Percentiles rank a stretch among this genome's conserved stretches.
Evolutionary conservation across 2,113 vertebrate genomes (phyloP).

Genomic region (Clarias gariepinus): DNA sequence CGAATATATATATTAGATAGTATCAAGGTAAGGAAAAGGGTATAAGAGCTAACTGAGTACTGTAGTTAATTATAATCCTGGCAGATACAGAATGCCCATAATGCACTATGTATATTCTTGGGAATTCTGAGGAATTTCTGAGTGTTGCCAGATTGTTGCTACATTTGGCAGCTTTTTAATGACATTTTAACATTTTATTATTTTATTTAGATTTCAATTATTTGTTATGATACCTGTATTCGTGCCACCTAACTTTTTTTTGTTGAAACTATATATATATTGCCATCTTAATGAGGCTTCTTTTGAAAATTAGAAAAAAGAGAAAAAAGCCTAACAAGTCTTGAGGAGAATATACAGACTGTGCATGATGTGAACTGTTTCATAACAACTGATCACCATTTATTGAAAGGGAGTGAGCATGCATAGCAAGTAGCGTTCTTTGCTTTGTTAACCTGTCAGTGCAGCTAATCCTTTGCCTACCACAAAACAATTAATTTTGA

Average conservation of each 20-base stretch:
- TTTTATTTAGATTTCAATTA: not conserved
- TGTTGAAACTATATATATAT: too few species aligned
- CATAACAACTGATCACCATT: too few species aligned
- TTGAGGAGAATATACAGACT: too few species aligned
- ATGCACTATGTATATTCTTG: not conserved
- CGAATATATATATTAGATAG: too few species aligned
- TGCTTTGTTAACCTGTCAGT: not conserved
- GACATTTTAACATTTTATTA: not conserved
- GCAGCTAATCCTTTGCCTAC: not conserved
- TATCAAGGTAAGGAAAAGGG: too few species aligned
- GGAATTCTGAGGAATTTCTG: not conserved
- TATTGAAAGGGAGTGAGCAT: not conserved
- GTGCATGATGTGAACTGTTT: too few species aligned
- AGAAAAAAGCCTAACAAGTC: too few species aligned
- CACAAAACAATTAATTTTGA: not conserved
- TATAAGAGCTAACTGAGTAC: too few species aligned
- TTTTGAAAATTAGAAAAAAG: too few species aligned
- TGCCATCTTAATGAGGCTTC: too few species aligned
- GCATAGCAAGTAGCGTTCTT: not conserved
- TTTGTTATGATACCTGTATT: too few species aligned
- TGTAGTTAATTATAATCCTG: not conserved
- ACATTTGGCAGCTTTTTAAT: not conserved
- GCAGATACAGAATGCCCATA: not conserved
- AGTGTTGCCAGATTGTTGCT: not conserved
- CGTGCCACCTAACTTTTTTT: too few species aligned